Base-by-base conservation (phyloP, 2,113 vertebrate genomes). In the Heloderma charlesbogerti region DNA sequence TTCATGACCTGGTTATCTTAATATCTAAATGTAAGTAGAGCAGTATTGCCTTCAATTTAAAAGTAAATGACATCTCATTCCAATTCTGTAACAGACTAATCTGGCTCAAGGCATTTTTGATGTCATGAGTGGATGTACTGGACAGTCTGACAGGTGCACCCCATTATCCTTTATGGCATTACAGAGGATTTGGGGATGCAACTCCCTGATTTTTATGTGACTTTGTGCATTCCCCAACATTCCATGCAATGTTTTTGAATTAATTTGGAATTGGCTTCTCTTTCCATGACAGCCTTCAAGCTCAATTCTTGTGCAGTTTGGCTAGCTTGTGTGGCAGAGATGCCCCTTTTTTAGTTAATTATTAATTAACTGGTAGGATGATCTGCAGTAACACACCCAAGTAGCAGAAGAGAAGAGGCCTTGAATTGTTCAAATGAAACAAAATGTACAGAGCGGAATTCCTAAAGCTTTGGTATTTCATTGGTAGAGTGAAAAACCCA, bases 341-440 rank as follows among this genome's bases (percentile, higher is more conserved):
- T 3, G 22, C 40, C 40, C 37, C 29, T 81, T 18, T 54, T 31
- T 16, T 4, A 60, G 13, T 16, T 60, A 13, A 13, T 60, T 51
- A 51, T 51, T 60, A 34, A 29, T 20, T 92, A 93, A 87, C 48
- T 90, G 93, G 93, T 74, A 89, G 90, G 87, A 84, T 79, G 86
- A 69, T 84, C 34, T 84, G 3, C 27, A 80, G 15, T 79, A 88
- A 0, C 51, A 0, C 1, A 51, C 43, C 31, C 86, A 86, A 84
- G 90, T 60, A 83, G 43, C 57, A 78, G 72, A 93, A 95, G 93
- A 89, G 93, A 84, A 94, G 96, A 95, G 96, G 95, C 96, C 97
- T 97, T 96, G 94, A 90, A 86, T 91, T 93, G 88, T 91, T 94
- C 86, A 69, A 94, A 29, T 71, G 18, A 93, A 93, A 94, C 86